These are phyloP conservation scores for Subacronicta megacephala DNA, from an alignment of 2,888 invertebrate genomes.

Conservation along the genomic window DNA sequence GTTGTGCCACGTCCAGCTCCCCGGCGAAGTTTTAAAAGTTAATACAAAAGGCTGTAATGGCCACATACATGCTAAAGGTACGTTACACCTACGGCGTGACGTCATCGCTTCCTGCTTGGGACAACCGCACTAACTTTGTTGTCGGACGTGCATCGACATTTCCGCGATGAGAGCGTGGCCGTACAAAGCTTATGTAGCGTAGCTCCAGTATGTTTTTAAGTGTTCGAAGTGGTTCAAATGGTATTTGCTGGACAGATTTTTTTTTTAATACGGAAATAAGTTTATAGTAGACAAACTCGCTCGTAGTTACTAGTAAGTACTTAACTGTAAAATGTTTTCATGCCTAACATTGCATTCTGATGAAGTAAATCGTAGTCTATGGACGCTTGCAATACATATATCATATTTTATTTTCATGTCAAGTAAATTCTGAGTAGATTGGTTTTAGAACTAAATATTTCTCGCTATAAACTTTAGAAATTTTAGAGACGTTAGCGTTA, in stretches of 20 bases:
- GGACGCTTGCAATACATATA: too few species aligned
- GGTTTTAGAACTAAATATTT: too few species aligned
- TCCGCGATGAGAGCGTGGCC: constrained; percentile 36
- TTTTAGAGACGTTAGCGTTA: not conserved
- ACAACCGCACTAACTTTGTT: constrained; percentile 54
- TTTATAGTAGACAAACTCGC: too few species aligned
- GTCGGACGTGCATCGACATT: constrained; percentile 50
- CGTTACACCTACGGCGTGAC: constrained; percentile 24
- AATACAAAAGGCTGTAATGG: constrained; percentile 41
- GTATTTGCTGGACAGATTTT: not conserved
- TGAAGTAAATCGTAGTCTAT: too few species aligned
- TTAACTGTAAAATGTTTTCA: too few species aligned
- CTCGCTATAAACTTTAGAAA: not conserved
- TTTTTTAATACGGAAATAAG: too few species aligned
- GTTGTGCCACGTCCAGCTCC: constrained; percentile 14
- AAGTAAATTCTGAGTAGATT: too few species aligned
- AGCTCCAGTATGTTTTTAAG: constrained; percentile 3
- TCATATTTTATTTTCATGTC: too few species aligned
- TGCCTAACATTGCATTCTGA: too few species aligned
- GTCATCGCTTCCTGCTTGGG: constrained; percentile 50
- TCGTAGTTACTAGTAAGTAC: too few species aligned
- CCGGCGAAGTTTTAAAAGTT: constrained; percentile 37
- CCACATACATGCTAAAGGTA: constrained; percentile 24
- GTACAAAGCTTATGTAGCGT: constrained; percentile 4
- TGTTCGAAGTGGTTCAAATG: constrained; percentile 6